phyloP scores from a whole-genome alignment of 2,888 invertebrate species.

The Calameuta pallipes region DNA sequence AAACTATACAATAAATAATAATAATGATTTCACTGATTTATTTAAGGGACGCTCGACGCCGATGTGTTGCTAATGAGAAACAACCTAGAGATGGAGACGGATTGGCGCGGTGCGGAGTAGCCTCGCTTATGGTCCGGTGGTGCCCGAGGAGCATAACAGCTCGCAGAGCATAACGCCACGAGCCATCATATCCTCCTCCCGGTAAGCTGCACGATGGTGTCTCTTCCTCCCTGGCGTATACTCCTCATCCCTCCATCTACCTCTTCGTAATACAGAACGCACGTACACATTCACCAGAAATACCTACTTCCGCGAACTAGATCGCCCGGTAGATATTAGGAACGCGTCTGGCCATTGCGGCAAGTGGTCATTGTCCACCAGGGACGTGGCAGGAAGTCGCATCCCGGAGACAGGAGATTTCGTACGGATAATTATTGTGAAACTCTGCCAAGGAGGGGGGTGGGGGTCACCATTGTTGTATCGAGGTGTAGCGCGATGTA shows the following conservation, averaged over 20 bases:
- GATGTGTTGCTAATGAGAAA: slow-evolving; percentile 63
- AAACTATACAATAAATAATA: neutral
- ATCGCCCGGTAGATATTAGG: slow-evolving; percentile 56
- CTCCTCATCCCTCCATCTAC: slow-evolving; percentile 26
- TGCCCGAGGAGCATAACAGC: slow-evolving; percentile 64
- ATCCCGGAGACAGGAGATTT: slow-evolving; percentile 50
- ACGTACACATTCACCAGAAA: slow-evolving; percentile 36
- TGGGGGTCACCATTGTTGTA: slow-evolving; percentile 42
- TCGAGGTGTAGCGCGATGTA: slow-evolving; percentile 47
- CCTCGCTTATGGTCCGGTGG: slow-evolving; percentile 64
- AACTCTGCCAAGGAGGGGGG: slow-evolving; percentile 31
- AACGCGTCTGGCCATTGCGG: slow-evolving; percentile 52
- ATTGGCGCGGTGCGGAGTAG: slow-evolving; percentile 49
- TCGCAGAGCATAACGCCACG: slow-evolving; percentile 65
- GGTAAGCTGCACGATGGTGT: slow-evolving; percentile 38
- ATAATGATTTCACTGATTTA: slow-evolving; percentile 31
- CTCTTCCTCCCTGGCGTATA: slow-evolving; percentile 32
- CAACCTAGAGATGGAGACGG: slow-evolving; percentile 32
- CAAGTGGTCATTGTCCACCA: slow-evolving; percentile 61
- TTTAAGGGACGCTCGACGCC: slow-evolving; percentile 51
- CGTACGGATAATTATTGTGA: slow-evolving; percentile 54
- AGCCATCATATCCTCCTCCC: slow-evolving; percentile 65
- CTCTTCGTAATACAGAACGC: slow-evolving; percentile 28
- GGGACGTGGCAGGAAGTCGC: slow-evolving; percentile 50
- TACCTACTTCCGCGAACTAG: slow-evolving; percentile 60